phyloP scores from a whole-genome alignment of 2,113 vertebrate species.

The Poeciliopsis turrubarensis region DNA sequence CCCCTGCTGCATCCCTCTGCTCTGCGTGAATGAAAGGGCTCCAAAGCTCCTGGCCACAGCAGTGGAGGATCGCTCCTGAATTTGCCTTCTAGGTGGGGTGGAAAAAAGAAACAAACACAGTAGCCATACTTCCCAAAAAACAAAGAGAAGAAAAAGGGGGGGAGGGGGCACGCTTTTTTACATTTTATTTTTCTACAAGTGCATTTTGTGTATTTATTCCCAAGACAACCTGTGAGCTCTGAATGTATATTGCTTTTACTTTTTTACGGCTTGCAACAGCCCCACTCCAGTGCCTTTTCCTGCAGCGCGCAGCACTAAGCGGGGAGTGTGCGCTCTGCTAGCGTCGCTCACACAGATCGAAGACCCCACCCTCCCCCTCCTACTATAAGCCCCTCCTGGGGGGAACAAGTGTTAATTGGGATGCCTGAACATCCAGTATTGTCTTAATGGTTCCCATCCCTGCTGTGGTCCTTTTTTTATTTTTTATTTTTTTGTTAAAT shows the following conservation, averaged over 20 bases:
- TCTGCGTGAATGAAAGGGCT: conserved; percentile 73
- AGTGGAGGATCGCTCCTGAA: conserved; percentile 63
- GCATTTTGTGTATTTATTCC: conserved; percentile 78
- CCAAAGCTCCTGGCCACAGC: conserved; percentile 63
- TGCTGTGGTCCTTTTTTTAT: conserved; percentile 33
- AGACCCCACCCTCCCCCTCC: conserved; percentile 12
- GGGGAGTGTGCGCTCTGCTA: conserved; percentile 52
- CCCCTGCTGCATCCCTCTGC: conserved; percentile 29
- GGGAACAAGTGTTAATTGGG: conserved; percentile 66
- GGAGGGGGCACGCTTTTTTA: conserved; percentile 73
- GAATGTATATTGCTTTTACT: conserved; percentile 81
- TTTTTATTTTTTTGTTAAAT: background rate
- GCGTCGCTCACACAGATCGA: conserved; percentile 59
- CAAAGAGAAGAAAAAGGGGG: conserved; percentile 43
- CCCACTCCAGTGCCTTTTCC: conserved; percentile 83
- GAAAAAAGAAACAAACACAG: conserved; percentile 39
- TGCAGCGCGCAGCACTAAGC: conserved; percentile 66
- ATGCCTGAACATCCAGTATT: conserved; percentile 74
- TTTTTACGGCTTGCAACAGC: conserved; percentile 77
- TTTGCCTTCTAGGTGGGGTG: conserved; percentile 68
- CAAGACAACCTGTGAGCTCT: conserved; percentile 69
- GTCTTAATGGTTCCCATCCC: conserved; percentile 68
- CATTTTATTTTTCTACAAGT: conserved; percentile 80
- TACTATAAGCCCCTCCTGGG: conserved; percentile 17
- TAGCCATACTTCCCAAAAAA: conserved; percentile 80